Conservation (phyloP, 53 echinoderm and acorn worm species). For the Stichopus horrens region DNA sequence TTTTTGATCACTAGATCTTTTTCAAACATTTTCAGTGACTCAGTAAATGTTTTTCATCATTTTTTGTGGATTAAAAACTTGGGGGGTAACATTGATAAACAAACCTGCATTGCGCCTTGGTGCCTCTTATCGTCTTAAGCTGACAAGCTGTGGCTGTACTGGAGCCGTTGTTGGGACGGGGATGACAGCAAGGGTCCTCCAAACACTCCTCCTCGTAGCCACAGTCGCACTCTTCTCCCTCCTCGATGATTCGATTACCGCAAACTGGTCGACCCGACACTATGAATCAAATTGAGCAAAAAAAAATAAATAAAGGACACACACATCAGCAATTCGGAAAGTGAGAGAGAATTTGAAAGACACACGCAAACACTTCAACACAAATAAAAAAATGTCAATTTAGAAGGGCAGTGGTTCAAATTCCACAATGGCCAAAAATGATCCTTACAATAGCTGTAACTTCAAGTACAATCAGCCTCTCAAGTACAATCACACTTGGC, state of each 20-base stretch:
- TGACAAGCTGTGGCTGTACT: constrained; percentile 36
- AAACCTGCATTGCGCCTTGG: constrained; percentile 55
- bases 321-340: background rate
- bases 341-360: background rate
- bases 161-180: constrained; percentile 31
- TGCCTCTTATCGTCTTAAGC: background rate
- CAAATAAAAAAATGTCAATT: too few species aligned
- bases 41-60: too few species aligned
- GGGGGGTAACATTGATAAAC: too few species aligned
- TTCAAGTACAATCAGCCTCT: too few species aligned
- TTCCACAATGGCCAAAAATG: too few species aligned
- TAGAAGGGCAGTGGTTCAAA: too few species aligned
- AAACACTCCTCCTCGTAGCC: constrained; percentile 81
- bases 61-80: too few species aligned
- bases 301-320: background rate
- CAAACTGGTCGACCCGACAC: constrained; percentile 75
- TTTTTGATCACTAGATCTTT: too few species aligned
- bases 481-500: too few species aligned
- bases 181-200: constrained; percentile 57
- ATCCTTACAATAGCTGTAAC: too few species aligned
- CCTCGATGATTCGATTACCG: constrained; percentile 82
- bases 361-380: too few species aligned
- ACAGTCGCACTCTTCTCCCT: constrained; percentile 80
- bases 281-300: background rate
- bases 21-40: too few species aligned